These are phyloP conservation scores for Spheniscus humboldti DNA, from an alignment of 2,797 vertebrate species.

Conservation along the genomic window DNA sequence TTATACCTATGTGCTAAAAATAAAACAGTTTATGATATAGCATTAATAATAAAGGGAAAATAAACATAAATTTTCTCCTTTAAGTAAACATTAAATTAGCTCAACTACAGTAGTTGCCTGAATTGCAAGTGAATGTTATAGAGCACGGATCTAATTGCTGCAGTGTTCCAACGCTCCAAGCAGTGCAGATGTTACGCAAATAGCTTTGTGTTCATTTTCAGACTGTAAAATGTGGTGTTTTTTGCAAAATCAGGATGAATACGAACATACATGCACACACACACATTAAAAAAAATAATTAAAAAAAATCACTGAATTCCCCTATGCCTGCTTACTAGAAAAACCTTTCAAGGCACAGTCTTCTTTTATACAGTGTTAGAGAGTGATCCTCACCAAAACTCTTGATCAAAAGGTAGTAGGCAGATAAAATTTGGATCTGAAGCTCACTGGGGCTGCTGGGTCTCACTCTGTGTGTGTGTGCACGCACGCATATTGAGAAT, in stretches of 20 bases:
- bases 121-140: constrained; percentile 32
- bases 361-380: not conserved
- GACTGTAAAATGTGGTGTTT: constrained; percentile 45
- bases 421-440: not conserved
- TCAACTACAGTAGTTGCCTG: not conserved
- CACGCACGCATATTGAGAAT: not conserved
- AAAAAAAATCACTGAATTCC: not conserved
- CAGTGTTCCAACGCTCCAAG: constrained; percentile 58
- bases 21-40: not conserved
- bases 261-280: not conserved
- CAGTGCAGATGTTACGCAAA: constrained; percentile 74
- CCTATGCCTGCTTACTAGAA: not conserved
- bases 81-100: constrained; percentile 59
- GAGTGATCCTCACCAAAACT: not conserved
- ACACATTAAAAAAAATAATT: not conserved
- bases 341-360: not conserved
- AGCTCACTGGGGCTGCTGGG: not conserved
- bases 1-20: not conserved
- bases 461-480: not conserved
- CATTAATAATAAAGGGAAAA: constrained; percentile 44
- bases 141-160: constrained; percentile 57
- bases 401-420: not conserved
- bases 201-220: constrained; percentile 58
- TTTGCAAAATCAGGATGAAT: constrained; percentile 24
- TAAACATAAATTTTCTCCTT: constrained; percentile 7